A percentile compares a stretch with the other conserved stretches of the same genome.
Evolutionary conservation across 35 echinoderm and acorn worm genomes (phyloP).

Genomic region (Apostichopus parvimensis): DNA sequence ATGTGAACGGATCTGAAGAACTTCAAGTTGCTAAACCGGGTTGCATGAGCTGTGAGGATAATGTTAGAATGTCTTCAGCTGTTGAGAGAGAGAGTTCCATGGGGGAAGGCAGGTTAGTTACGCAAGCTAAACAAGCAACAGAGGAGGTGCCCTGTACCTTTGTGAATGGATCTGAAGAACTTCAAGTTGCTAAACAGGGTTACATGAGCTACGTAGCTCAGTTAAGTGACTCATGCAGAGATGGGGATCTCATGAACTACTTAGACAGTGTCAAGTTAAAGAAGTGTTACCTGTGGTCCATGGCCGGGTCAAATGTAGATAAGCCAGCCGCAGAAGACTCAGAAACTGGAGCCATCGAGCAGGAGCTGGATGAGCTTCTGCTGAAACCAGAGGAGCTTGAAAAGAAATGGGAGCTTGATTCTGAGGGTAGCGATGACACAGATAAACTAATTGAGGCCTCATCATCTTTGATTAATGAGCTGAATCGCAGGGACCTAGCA

Average conservation of each 20-base stretch:
- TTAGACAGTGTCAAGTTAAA: constrained; percentile 75
- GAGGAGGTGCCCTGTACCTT: constrained; percentile 59
- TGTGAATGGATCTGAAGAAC: constrained; percentile 56
- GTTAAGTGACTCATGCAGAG: constrained; percentile 64
- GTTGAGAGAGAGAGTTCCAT: background rate
- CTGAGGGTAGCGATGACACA: constrained; percentile 67
- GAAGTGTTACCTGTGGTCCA: constrained; percentile 90
- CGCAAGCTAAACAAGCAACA: background rate
- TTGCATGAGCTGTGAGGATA: constrained; percentile 75
- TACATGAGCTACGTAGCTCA: constrained; percentile 89
- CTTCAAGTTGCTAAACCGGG: constrained; percentile 47
- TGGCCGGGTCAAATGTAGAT: constrained; percentile 53
- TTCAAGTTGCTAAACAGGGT: constrained; percentile 49
- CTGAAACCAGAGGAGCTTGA: constrained; percentile 55
- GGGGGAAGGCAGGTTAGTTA: background rate
- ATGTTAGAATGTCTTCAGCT: background rate
- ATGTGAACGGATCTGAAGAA: constrained; percentile 58
- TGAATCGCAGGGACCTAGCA: constrained; percentile 58
- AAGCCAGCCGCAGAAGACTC: constrained; percentile 4
- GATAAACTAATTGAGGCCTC: constrained; percentile 80
- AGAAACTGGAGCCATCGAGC: constrained; percentile 56
- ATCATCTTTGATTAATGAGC: constrained; percentile 62
- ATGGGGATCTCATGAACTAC: constrained; percentile 69
- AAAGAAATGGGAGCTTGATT: constrained; percentile 59
- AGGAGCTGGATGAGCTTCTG: constrained; percentile 35